These are phyloP conservation scores for Dicerorhinus sumatrensis DNA, from an alignment of 2,113 vertebrate species.

Conservation along the genomic window DNA sequence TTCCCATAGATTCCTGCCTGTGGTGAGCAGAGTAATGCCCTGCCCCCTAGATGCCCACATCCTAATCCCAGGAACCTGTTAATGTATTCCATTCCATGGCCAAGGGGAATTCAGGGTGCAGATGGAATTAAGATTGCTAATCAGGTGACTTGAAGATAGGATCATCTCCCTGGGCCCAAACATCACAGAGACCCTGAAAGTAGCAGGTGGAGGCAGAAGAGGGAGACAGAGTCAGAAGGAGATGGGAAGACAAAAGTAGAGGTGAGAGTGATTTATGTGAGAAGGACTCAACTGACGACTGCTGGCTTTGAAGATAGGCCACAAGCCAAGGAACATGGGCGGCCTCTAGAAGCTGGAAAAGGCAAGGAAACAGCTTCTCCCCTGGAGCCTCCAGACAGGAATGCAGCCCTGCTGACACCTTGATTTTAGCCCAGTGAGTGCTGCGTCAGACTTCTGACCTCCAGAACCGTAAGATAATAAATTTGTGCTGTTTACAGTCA, in stretches of 20 bases:
- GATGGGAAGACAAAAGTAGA: background rate
- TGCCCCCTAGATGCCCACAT: background rate
- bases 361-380: background rate
- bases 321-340: background rate
- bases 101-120: background rate
- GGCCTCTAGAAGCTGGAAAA: background rate
- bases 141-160: background rate
- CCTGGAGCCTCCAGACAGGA: background rate
- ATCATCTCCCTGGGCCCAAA: background rate
- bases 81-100: background rate
- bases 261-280: background rate
- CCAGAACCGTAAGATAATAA: background rate
- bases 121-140: background rate
- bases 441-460: background rate
- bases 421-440: background rate
- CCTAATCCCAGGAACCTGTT: background rate
- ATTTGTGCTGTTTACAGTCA: background rate
- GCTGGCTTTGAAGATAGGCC: background rate
- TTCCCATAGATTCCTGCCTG: background rate
- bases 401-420: background rate
- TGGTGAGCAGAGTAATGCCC: background rate
- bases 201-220: background rate
- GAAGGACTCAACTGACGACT: background rate
- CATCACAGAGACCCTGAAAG: background rate
- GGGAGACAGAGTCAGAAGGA: background rate